Percentiles rank a stretch among this genome's conserved stretches.
Conservation (phyloP, 2,113 vertebrate genomes). For the Actinemys pallida region DNA sequence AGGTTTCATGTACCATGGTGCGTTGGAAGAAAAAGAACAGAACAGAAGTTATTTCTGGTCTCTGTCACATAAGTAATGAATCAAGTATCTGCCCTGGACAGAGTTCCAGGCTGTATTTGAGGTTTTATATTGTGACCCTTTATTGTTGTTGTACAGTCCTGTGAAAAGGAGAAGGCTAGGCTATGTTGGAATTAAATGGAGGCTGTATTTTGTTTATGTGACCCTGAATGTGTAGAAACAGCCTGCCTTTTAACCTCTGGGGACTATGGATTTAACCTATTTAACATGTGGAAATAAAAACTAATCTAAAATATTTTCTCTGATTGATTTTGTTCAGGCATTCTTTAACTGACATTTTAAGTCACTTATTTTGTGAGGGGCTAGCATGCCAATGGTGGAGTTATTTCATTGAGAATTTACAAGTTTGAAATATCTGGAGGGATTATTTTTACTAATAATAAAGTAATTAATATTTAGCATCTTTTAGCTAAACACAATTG, state of each 20-base stretch:
- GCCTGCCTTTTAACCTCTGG: background rate
- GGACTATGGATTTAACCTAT: background rate
- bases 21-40: background rate
- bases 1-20: background rate
- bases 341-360: background rate
- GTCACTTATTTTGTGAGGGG: background rate
- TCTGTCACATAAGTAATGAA: background rate
- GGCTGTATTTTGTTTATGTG: background rate
- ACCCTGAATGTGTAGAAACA: background rate
- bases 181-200: background rate
- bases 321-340: background rate
- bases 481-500: background rate
- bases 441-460: background rate
- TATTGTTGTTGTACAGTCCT: background rate
- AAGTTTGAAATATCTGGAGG: background rate
- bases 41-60: background rate
- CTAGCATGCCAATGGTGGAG: background rate
- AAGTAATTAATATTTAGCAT: background rate
- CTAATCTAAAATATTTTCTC: background rate
- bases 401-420: background rate
- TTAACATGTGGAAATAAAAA: background rate
- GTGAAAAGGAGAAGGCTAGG: fast-evolving
- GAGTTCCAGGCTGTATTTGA: background rate
- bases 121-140: background rate
- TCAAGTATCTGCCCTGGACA: background rate